These are phyloP conservation scores for Babyrousa celebensis DNA, from an alignment of 2,797 vertebrate genomes.

Conservation along the genomic window DNA sequence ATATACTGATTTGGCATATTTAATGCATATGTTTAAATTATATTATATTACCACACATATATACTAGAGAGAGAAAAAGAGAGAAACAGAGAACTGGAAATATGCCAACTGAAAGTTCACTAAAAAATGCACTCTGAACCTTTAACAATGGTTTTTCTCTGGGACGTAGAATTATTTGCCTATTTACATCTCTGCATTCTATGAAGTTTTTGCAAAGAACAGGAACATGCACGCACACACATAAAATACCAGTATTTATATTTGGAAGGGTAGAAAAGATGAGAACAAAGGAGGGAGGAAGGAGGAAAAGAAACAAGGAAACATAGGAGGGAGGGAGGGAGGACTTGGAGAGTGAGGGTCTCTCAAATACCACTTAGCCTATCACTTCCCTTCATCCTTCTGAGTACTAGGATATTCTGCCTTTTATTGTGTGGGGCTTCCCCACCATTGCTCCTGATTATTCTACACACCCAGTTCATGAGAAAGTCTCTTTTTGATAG, in stretches of 20 bases:
- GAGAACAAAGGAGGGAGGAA: background rate
- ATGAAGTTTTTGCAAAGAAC: background rate
- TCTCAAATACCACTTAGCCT: background rate
- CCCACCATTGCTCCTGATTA: background rate
- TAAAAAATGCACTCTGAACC: background rate
- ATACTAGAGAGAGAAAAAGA: background rate
- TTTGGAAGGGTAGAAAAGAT: background rate
- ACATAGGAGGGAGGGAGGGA: background rate
- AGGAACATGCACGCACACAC: background rate
- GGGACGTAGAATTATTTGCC: constrained; percentile 53
- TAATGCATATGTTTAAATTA: background rate
- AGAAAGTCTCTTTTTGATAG: background rate
- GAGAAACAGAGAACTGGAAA: background rate
- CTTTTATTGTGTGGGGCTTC: background rate
- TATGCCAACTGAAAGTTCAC: background rate
- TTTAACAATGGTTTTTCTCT: constrained; percentile 57
- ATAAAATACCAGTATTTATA: background rate
- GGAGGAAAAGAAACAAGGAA: background rate
- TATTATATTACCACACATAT: background rate
- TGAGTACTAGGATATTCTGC: background rate
- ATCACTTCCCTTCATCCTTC: background rate
- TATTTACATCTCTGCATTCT: background rate
- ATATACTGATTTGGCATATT: background rate
- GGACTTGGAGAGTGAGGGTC: background rate
- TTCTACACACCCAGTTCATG: background rate